Base-by-base conservation (phyloP, 1,140 invertebrate genomes). In the Musca domestica region DNA sequence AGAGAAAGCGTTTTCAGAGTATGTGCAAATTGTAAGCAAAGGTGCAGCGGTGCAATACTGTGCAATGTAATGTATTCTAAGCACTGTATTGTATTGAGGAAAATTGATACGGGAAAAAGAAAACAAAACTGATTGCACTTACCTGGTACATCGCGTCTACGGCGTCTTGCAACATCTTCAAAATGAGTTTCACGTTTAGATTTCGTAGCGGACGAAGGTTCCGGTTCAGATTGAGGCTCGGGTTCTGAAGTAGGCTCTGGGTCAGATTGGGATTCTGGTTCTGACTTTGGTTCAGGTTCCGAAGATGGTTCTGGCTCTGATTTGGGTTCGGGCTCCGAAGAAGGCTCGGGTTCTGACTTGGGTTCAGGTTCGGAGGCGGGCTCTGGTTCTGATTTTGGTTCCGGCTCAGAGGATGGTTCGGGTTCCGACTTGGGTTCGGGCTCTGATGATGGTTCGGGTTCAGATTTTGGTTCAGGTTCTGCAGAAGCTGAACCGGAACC, bases 141-240 rank as follows among this genome's bases (percentile, higher is more conserved):
- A 80, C 78, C 78, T 73, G 70, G 52, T 7, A 73, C 72, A 65
- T 81, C 78, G 27, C 82, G 78, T 20, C 76, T 78, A 34, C 72
- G 74, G 20, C 82, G 75, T 66, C 80, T 81, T 25, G 73, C 86
- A 67, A 89, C 88, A 49, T 85, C 80, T 1, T 76, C 69, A 52
- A 61, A 47, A 15, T 81, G 30, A 1, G 85, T 85, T 0, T 86
- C 85, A 22, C 86, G 74, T 64, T 86, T 86, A 4, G 76, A 73
- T 67, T 86, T 83, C 12, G 51, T n/a, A 12, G 67, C 71, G 1
- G 82, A 72, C n/a, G 67, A 73, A 1, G 65, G 80, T 69, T 82
- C 17, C 64, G 19, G 12, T 41, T 75, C 67, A 0, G 79, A 71
- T 69, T 77, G 72, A 1, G 78, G 76, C 66, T 81, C 75, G 22